Evolutionary conservation across 2,888 invertebrate genomes (phyloP).

Genomic region (Drosophila meridiana): DNA sequence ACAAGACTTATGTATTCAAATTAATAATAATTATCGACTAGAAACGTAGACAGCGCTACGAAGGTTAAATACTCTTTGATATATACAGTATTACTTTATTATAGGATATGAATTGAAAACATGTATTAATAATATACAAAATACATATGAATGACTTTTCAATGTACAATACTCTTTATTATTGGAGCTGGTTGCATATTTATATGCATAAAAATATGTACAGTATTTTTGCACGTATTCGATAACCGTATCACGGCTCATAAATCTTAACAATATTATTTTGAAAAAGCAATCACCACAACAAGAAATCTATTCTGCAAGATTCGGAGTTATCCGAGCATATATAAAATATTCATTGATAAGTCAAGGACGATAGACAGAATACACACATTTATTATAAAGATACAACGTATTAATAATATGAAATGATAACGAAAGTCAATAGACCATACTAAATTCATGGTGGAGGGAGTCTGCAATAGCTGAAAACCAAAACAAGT

Average conservation of each 20-base stretch:
- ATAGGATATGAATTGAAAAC: too few relatives aligned
- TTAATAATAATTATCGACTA: background rate
- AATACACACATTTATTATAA: background rate
- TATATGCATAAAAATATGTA: background rate
- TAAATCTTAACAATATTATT: background rate
- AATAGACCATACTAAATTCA: background rate
- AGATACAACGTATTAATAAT: background rate
- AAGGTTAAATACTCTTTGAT: background rate
- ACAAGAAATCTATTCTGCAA: background rate
- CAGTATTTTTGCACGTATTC: background rate
- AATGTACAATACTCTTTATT: background rate
- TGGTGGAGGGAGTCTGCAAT: background rate
- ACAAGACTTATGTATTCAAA: background rate
- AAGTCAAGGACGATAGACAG: background rate
- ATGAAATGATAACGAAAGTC: background rate
- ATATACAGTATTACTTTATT: too few relatives aligned
- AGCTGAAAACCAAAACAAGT: background rate
- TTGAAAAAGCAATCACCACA: background rate
- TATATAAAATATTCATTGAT: too few relatives aligned
- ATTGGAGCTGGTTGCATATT: background rate
- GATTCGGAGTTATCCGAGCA: background rate
- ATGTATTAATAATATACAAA: too few relatives aligned
- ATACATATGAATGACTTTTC: background rate
- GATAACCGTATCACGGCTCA: background rate
- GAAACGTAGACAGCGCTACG: background rate